Conservation (phyloP, 2,797 vertebrate genomes). For the Chloroceryle amazona region DNA sequence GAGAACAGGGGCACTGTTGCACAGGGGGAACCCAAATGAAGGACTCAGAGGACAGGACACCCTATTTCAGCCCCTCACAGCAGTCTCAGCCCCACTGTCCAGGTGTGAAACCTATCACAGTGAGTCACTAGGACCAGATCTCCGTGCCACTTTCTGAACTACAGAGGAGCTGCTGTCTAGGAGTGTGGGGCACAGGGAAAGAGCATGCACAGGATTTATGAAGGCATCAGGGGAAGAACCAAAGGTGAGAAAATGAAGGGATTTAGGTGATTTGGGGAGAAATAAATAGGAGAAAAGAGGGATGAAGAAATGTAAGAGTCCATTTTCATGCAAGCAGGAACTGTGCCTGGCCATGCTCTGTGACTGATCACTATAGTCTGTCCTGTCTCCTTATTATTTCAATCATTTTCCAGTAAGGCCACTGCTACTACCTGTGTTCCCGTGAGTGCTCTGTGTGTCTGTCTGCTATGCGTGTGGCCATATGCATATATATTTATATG, state of each 20-base stretch:
- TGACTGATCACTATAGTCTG: background rate
- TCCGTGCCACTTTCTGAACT: background rate
- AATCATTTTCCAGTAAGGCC: background rate
- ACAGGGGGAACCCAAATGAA: background rate
- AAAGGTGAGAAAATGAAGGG: too few relatives aligned
- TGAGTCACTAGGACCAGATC: background rate
- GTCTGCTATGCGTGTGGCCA: background rate
- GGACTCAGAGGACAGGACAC: background rate
- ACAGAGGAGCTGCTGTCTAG: rapidly evolving
- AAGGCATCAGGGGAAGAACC: too few relatives aligned
- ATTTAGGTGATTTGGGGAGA: too few relatives aligned
- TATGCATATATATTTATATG: background rate
- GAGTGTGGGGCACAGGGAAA: background rate
- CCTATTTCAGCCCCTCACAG: background rate
- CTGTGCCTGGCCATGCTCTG: too few relatives aligned
- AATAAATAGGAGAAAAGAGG: too few relatives aligned
- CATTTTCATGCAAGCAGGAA: too few relatives aligned
- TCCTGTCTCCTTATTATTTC: background rate
- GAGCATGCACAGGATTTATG: background rate
- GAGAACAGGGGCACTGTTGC: too few relatives aligned
- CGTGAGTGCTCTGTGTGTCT: background rate
- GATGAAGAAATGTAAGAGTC: too few relatives aligned
- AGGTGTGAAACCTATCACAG: background rate
- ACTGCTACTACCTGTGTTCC: background rate
- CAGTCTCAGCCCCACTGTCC: background rate